Conservation (phyloP, 2,113 vertebrate genomes). For the Dendrocopos noguchii region DNA sequence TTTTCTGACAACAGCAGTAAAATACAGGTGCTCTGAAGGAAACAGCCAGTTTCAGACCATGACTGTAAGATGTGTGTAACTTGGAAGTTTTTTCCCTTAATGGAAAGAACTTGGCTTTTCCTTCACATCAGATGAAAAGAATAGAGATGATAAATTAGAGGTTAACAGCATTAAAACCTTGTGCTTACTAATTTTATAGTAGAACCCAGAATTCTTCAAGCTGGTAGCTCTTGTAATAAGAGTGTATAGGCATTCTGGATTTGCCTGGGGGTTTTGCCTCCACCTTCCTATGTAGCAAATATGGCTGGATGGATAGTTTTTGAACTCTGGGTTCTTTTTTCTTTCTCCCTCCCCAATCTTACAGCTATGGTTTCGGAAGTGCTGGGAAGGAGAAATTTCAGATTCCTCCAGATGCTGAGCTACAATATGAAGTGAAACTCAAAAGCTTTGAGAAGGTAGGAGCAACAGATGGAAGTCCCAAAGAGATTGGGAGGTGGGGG, state of each 20-base stretch:
- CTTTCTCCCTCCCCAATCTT: background rate
- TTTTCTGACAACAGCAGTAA: background rate
- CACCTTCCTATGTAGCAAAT: background rate
- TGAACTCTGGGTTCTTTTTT: background rate
- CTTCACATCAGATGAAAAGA: background rate
- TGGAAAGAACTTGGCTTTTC: background rate
- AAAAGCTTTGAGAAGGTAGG: slow-evolving; percentile 93
- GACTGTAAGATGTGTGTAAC: background rate
- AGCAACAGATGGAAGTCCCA: background rate
- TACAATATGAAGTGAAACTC: slow-evolving; percentile 90
- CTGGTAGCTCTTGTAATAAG: background rate
- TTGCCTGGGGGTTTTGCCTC: background rate
- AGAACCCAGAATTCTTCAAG: background rate
- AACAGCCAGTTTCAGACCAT: background rate
- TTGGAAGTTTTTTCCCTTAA: background rate
- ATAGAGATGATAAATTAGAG: background rate
- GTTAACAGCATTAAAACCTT: background rate
- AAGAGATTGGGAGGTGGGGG: background rate
- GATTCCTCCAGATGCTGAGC: slow-evolving; percentile 85
- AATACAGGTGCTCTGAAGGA: background rate
- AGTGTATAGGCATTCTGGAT: background rate
- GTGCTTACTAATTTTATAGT: background rate
- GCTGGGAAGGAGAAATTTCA: slow-evolving; percentile 85
- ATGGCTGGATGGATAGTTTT: background rate
- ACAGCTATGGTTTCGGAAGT: slow-evolving; percentile 90